Conservation (phyloP, 2,888 invertebrate species). For the Smittia aterrima region DNA sequence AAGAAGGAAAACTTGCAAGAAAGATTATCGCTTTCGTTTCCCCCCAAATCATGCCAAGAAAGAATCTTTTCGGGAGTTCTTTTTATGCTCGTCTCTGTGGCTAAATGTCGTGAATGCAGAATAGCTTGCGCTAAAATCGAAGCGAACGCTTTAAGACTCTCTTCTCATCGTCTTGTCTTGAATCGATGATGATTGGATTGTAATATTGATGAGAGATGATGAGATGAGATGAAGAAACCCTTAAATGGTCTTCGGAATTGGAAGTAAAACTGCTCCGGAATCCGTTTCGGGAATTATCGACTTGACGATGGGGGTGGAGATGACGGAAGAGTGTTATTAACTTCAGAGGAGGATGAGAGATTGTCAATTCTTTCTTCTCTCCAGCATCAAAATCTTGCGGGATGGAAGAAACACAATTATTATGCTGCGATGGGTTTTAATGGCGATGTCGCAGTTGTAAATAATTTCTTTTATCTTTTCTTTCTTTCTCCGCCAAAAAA, state of each 20-base stretch:
- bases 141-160: too few species aligned
- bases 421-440: conserved; percentile 38
- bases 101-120: neutral
- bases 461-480: conserved; percentile 41
- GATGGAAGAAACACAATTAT: conserved; percentile 29
- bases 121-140: too few species aligned
- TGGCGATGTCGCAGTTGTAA: conserved; percentile 40
- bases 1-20: neutral
- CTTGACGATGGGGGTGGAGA: neutral
- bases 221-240: conserved; percentile 3
- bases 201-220: conserved; percentile 11
- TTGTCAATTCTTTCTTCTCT: neutral
- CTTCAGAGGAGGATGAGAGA: neutral
- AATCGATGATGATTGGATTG: conserved; percentile 5
- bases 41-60: neutral
- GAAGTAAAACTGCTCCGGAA: neutral
- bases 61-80: neutral
- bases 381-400: neutral
- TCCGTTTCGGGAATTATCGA: neutral
- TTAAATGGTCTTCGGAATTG: neutral
- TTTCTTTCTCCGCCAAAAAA: too few species aligned
- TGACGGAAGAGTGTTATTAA: neutral
- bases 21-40: conserved; percentile 5
- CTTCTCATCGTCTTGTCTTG: neutral
- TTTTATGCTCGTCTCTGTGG: neutral